Evolutionary conservation across 2,888 invertebrate species (phyloP).

Genomic region (Siphonodentalium dalli): DNA sequence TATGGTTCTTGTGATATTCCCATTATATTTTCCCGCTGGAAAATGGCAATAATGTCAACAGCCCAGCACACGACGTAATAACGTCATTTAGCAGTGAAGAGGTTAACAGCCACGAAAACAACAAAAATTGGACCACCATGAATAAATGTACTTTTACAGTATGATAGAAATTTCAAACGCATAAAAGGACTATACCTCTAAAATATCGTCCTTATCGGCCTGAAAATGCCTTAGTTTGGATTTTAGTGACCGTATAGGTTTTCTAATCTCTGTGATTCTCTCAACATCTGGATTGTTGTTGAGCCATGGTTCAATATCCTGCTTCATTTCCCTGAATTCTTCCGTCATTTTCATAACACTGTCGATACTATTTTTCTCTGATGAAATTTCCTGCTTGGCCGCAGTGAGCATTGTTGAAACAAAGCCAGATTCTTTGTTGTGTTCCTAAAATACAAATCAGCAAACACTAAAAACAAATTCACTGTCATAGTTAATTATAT

Average conservation of each 20-base stretch:
- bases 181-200: conserved; percentile 42
- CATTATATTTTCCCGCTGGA: too few relatives aligned
- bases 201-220: conserved; percentile 56
- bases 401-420: conserved; percentile 45
- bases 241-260: conserved; percentile 43
- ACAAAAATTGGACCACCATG: too few relatives aligned
- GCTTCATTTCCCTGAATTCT: conserved; percentile 38
- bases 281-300: conserved; percentile 38
- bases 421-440: conserved; percentile 38
- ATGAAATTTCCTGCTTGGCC: conserved; percentile 38
- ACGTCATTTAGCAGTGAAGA: too few relatives aligned
- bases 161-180: too few relatives aligned
- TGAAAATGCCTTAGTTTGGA: conserved; percentile 55
- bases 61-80: too few relatives aligned
- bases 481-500: too few relatives aligned
- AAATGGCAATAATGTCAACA: too few relatives aligned
- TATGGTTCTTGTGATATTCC: too few relatives aligned
- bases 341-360: conserved; percentile 34
- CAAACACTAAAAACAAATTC: too few relatives aligned
- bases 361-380: conserved; percentile 39
- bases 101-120: too few relatives aligned
- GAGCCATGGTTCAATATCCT: conserved; percentile 50
- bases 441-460: conserved; percentile 36
- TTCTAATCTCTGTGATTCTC: conserved; percentile 40
- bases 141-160: too few relatives aligned